These are phyloP conservation scores for Lepidotrigona ventralis DNA, from an alignment of 1,140 invertebrate species.

Conservation along the genomic window DNA sequence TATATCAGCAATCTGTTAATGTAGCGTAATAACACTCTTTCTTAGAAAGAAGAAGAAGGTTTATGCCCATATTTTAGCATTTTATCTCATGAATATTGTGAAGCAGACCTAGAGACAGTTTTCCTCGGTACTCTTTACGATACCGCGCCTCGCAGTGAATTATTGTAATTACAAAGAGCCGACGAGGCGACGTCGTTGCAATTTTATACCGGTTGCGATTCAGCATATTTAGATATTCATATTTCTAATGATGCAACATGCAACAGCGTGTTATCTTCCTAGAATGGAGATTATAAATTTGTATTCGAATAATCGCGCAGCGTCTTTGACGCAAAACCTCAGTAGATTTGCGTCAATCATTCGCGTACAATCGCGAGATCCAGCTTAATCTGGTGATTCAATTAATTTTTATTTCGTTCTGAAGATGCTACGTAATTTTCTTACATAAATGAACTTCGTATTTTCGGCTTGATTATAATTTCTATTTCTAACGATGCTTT, in stretches of 20 bases:
- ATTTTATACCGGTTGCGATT: neutral
- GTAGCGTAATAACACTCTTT: neutral
- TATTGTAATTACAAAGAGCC: neutral
- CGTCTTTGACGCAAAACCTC: neutral
- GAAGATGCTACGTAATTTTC: neutral
- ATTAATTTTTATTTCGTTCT: neutral
- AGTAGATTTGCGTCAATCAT: neutral
- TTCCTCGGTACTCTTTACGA: neutral
- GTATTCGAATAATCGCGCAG: neutral
- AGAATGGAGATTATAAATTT: neutral
- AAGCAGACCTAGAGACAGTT: neutral
- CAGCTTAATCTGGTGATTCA: neutral
- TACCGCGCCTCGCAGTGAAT: neutral
- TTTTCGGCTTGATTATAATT: too few relatives aligned
- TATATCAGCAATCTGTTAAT: neutral
- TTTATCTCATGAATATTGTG: neutral
- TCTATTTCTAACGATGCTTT: too few relatives aligned
- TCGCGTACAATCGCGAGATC: neutral
- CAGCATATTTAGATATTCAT: neutral
- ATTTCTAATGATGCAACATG: neutral
- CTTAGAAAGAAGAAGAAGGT: neutral
- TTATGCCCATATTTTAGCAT: neutral
- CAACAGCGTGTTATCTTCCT: neutral
- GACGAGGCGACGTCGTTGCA: neutral
- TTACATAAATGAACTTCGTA: neutral